Percentiles rank a stretch among this genome's conserved stretches.
Evolutionary conservation across 1,140 invertebrate species (phyloP).

Genomic region (Dinoponera quadriceps): DNA sequence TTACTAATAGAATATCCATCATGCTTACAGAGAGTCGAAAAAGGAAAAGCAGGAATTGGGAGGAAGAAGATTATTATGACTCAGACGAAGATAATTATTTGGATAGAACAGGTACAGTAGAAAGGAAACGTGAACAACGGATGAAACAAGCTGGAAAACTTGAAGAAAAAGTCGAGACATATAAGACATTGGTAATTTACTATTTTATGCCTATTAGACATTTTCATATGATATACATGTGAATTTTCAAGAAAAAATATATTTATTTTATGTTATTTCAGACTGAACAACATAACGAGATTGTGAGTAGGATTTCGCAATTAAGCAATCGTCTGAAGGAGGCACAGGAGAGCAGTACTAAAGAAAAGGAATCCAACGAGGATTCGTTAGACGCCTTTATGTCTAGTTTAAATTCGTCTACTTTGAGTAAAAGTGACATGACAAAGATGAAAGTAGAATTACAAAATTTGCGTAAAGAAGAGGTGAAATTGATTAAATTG

Average conservation of each 20-base stretch:
- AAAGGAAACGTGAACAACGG: conserved; percentile 93
- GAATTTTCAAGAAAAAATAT: background rate
- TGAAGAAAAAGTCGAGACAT: conserved; percentile 89
- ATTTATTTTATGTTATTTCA: conserved; percentile 80
- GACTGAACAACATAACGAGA: conserved; percentile 89
- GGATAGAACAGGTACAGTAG: conserved; percentile 97
- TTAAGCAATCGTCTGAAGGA: conserved; percentile 87
- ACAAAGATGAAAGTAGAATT: conserved; percentile 86
- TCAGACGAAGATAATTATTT: conserved; percentile 99
- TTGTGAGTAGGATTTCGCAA: conserved; percentile 87
- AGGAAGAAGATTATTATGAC: conserved; percentile 97
- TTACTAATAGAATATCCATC: conserved; percentile 3
- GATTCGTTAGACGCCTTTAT: conserved; percentile 91
- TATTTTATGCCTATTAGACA: conserved; percentile 25
- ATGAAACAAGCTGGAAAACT: conserved; percentile 90
- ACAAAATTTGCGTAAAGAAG: conserved; percentile 89
- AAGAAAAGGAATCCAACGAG: conserved; percentile 80
- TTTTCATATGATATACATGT: background rate
- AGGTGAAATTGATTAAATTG: conserved; percentile 89
- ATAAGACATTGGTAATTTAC: conserved; percentile 90
- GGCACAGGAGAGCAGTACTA: conserved; percentile 77
- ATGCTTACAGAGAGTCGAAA: conserved; percentile 87
- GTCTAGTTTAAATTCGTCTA: conserved; percentile 86
- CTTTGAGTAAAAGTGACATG: conserved; percentile 83
- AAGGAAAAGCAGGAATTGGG: conserved; percentile 91